phyloP scores from a whole-genome alignment of 2,888 invertebrate species.

The Listrodromus nycthemerus region DNA sequence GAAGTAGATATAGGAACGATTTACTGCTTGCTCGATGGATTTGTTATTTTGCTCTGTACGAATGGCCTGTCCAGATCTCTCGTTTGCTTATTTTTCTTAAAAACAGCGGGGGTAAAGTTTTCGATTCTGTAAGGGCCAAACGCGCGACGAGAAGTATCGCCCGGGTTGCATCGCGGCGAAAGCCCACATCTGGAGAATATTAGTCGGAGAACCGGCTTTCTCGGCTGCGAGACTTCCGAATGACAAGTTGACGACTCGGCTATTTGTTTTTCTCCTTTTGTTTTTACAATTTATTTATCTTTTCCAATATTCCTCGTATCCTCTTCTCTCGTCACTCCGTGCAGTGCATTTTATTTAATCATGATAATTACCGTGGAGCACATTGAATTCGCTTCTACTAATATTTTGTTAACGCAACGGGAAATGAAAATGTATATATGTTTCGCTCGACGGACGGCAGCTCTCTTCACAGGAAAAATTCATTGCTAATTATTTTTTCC shows the following conservation, averaged over 20 bases:
- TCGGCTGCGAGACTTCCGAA: constrained; percentile 10
- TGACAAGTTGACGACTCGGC: constrained; percentile 15
- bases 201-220: constrained; percentile 44
- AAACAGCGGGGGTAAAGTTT: constrained; percentile 16
- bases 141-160: constrained; percentile 23
- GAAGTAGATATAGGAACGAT: constrained; percentile 29
- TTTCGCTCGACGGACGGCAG: constrained; percentile 17
- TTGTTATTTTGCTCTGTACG: constrained; percentile 49
- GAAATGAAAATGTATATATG: background rate
- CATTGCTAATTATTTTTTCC: constrained; percentile 82
- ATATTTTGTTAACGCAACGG: constrained; percentile 19
- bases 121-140: constrained; percentile 44
- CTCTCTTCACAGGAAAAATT: constrained; percentile 71
- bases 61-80: constrained; percentile 39
- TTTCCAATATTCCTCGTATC: background rate
- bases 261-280: background rate
- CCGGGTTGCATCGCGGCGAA: constrained; percentile 44
- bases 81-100: constrained; percentile 52
- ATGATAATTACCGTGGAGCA: constrained; percentile 24
- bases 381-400: constrained; percentile 8
- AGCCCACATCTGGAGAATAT: constrained; percentile 70
- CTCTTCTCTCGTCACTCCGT: background rate
- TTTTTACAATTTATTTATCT: too few relatives aligned
- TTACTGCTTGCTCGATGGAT: constrained; percentile 33
- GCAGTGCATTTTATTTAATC: constrained; percentile 37